Conservation (phyloP, 2,888 invertebrate species). For the Gortyna flavago region DNA sequence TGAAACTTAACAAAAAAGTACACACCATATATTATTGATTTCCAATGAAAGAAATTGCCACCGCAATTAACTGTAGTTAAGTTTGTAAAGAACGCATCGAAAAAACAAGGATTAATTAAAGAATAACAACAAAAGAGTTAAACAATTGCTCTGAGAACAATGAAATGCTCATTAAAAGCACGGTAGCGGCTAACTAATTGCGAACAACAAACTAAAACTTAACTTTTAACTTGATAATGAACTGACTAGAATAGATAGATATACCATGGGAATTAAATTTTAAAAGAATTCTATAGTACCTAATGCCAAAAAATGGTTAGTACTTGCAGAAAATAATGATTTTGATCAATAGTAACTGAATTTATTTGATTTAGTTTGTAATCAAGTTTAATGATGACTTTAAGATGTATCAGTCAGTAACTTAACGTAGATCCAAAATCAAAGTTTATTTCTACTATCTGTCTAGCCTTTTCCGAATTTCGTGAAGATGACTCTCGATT, state of each 20-base stretch:
- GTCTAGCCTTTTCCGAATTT: background rate
- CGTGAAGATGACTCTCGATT: no score
- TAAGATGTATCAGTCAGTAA: background rate
- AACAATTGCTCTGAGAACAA: constrained; percentile 75
- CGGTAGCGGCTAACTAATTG: constrained; percentile 75
- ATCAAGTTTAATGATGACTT: background rate
- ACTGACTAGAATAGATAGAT: constrained; percentile 51
- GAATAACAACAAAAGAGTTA: constrained; percentile 73
- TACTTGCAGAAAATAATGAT: background rate
- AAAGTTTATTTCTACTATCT: background rate
- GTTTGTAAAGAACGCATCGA: constrained; percentile 45
- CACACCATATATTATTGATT: constrained; percentile 40
- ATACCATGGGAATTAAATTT: constrained; percentile 1
- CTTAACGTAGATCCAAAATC: background rate
- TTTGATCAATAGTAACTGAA: background rate
- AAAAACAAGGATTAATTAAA: constrained; percentile 66
- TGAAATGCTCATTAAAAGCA: constrained; percentile 80
- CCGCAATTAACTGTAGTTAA: constrained; percentile 46
- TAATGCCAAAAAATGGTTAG: background rate
- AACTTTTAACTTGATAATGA: constrained; percentile 73
- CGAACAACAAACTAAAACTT: constrained; percentile 78
- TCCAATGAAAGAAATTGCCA: constrained; percentile 50
- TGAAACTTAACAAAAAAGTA: constrained; percentile 21
- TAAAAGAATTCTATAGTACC: background rate
- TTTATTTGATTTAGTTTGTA: background rate